These are phyloP conservation scores for Sardina pilchardus DNA, from an alignment of 2,113 vertebrate species.

Conservation along the genomic window DNA sequence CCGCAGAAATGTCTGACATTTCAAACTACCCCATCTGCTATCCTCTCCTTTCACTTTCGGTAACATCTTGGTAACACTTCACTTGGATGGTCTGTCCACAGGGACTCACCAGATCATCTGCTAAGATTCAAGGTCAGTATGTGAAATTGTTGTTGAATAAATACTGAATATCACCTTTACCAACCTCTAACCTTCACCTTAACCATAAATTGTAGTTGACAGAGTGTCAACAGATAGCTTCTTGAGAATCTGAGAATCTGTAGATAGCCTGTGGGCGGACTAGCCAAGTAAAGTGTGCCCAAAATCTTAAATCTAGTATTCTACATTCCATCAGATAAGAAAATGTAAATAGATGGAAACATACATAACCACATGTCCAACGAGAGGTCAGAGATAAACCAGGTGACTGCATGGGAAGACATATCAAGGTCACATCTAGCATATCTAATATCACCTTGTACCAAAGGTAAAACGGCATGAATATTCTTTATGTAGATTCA, in stretches of 20 bases:
- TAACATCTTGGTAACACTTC: neutral
- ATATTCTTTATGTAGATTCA: neutral
- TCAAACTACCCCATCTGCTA: neutral
- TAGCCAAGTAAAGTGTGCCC: too few relatives aligned
- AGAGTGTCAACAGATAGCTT: too few relatives aligned
- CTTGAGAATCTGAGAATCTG: too few relatives aligned
- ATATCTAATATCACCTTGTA: neutral
- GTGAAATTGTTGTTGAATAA: too few relatives aligned
- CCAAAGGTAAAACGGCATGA: neutral
- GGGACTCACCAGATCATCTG: too few relatives aligned
- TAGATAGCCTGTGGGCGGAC: too few relatives aligned
- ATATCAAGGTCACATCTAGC: neutral
- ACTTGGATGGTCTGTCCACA: too few relatives aligned
- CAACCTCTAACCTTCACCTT: too few relatives aligned
- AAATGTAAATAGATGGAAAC: neutral
- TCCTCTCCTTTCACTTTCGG: neutral
- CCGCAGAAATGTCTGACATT: neutral
- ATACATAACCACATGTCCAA: neutral
- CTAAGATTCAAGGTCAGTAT: too few relatives aligned
- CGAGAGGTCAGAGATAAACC: neutral
- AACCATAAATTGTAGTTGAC: too few relatives aligned
- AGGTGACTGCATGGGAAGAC: neutral
- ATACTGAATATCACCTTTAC: too few relatives aligned
- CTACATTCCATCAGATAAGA: neutral
- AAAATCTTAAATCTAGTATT: neutral